Base-by-base conservation (phyloP, 2,888 invertebrate species). In the Drosophila putrida region DNA sequence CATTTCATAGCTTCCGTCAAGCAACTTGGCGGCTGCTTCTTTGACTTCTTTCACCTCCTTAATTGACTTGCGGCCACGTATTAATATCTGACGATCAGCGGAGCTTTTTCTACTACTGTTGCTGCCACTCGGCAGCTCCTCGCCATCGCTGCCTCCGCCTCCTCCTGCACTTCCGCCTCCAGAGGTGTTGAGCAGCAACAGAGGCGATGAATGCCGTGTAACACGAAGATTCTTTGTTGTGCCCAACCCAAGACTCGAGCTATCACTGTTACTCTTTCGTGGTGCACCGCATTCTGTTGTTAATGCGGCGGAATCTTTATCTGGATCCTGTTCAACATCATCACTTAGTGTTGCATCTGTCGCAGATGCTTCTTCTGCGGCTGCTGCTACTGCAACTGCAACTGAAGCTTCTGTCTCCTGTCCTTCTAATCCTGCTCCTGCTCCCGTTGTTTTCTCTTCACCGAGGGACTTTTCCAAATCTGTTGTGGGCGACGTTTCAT, bases 21-120 rank as follows among this genome's bases (percentile, higher is more conserved):
- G 49, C 41, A 73, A 68, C 49, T 73, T 73, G 3, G 41, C 57
- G 35, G 65, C 63, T 41, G 68, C 61, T 66, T 85, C 87, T 75
- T 84, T 84, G 70, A 78, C 81, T 68, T 86, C 86, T 60, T 75
- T 86, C 25, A 82, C 49, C 60, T 88, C 88, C 65, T 91, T 91
- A 28, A 91, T 70, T 4, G 90, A 88, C 59, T 91, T 91, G 13
- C 91, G 90, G 25, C 90, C 90, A 27, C 90, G 90, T 68, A 90
- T 86, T 10, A 49, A 35, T 25, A 51, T 66, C 11, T 65, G 67
- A 15, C 75, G 82, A 67, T 71, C 80, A 15, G 15, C 68, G 35
- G 74, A 82, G 75, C 73, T 81, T 71, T 72, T 89, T 59, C 67
- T 65, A 39, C 6, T 6, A 10, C 9, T 38, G 55, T 46, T 39